phyloP scores from a whole-genome alignment of 2,888 invertebrate species.

The Caradrina kadenii region DNA sequence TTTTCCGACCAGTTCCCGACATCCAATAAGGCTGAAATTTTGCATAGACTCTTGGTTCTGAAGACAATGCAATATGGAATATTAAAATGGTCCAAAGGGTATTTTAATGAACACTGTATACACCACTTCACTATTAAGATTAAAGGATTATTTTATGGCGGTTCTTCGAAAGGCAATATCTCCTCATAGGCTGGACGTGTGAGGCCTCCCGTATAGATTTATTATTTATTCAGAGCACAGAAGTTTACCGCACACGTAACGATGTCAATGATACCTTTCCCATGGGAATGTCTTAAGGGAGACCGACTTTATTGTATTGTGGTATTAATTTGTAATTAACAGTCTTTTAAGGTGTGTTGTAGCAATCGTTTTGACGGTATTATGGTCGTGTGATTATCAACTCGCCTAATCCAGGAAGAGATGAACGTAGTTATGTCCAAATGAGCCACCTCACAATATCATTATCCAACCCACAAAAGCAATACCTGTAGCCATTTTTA shows the following conservation, averaged over 20 bases:
- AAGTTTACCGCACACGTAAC: constrained; percentile 52
- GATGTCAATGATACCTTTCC: constrained; percentile 60
- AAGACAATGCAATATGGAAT: too few relatives aligned
- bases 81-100: too few relatives aligned
- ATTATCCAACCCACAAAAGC: too few relatives aligned
- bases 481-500: too few relatives aligned
- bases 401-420: too few relatives aligned
- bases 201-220: constrained; percentile 28
- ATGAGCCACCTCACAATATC: too few relatives aligned
- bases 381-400: not conserved
- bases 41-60: too few relatives aligned
- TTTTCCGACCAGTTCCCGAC: too few relatives aligned
- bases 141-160: not conserved
- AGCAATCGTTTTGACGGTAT: not conserved
- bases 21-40: too few relatives aligned
- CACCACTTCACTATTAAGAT: not conserved
- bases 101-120: too few relatives aligned
- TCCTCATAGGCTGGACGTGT: constrained; percentile 33
- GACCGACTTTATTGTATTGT: constrained; percentile 16
- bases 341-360: constrained; percentile 19
- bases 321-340: constrained; percentile 36
- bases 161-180: constrained; percentile 18
- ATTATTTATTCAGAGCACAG: constrained; percentile 53
- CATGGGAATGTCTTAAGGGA: constrained; percentile 53
- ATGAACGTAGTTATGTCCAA: too few relatives aligned